Percentiles rank a stretch among this genome's conserved stretches.
Conservation (phyloP, 2,888 invertebrate species). For the Nephrocerus scutellatus region DNA sequence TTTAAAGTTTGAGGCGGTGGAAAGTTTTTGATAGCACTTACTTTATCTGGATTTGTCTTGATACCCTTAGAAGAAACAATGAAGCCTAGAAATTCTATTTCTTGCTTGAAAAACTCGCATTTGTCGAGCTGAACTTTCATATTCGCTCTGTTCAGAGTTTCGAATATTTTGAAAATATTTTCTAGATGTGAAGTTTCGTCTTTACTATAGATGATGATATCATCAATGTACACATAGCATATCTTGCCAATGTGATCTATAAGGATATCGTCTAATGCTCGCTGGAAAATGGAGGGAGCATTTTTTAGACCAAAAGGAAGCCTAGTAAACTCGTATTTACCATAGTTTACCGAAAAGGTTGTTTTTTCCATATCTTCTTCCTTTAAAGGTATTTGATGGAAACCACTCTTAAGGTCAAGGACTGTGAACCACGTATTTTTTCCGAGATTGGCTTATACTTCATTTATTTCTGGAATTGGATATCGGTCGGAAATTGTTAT, state of each 20-base stretch:
- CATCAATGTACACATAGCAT: conserved; percentile 16
- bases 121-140: conserved; percentile 14
- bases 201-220: conserved; percentile 15
- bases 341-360: conserved; percentile 11
- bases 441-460: conserved; percentile 8
- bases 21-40: conserved; percentile 6
- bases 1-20: conserved; percentile 10
- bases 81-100: conserved; percentile 8
- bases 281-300: conserved; percentile 14
- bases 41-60: conserved; percentile 10
- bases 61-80: conserved; percentile 6
- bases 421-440: conserved; percentile 10
- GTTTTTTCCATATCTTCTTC: conserved; percentile 13
- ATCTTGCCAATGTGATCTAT: conserved; percentile 11
- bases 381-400: conserved; percentile 14
- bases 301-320: conserved; percentile 18
- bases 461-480: conserved; percentile 13
- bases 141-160: conserved; percentile 11
- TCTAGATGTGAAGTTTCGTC: conserved; percentile 11
- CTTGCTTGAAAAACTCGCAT: conserved; percentile 6
- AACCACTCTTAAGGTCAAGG: conserved; percentile 13
- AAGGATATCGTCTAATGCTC: conserved; percentile 13
- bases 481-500: conserved; percentile 12
- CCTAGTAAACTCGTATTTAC: conserved; percentile 13
- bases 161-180: conserved; percentile 7